Conservation (phyloP, 1,140 invertebrate species). For the Aricia agestis region DNA sequence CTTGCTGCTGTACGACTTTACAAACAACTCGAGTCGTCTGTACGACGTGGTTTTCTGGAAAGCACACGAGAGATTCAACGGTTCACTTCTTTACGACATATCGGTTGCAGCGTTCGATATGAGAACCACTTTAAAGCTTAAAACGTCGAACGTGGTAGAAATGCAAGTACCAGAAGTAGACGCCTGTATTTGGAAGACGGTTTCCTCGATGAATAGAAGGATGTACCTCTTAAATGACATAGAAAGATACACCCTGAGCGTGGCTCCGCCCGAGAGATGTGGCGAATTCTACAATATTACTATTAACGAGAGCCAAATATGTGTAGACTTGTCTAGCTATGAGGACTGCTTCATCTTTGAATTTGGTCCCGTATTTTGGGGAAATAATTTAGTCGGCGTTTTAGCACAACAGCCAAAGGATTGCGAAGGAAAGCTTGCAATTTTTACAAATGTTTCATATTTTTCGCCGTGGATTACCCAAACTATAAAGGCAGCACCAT, state of each 20-base stretch:
- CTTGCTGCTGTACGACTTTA: conserved; percentile 47
- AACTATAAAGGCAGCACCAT: conserved; percentile 43
- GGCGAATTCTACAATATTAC: conserved; percentile 45
- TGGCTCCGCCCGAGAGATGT: conserved; percentile 33
- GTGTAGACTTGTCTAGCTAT: conserved; percentile 46
- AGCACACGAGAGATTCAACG: conserved; percentile 48
- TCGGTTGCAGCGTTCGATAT: conserved; percentile 56
- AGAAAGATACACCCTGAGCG: conserved; percentile 36
- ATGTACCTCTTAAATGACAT: conserved; percentile 59
- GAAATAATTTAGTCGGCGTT: conserved; percentile 51
- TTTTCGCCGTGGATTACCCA: conserved; percentile 57
- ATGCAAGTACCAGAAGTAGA: conserved; percentile 26
- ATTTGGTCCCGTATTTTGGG: conserved; percentile 54
- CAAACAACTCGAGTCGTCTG: conserved; percentile 42
- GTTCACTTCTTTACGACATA: conserved; percentile 47
- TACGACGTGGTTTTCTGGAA: conserved; percentile 56
- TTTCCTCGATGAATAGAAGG: conserved; percentile 55
- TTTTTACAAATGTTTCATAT: conserved; percentile 64
- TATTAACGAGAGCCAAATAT: conserved; percentile 47
- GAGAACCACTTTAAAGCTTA: conserved; percentile 35
- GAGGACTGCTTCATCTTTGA: conserved; percentile 58
- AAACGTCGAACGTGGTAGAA: conserved; percentile 42
- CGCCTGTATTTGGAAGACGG: conserved; percentile 59
- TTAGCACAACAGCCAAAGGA: conserved; percentile 47
- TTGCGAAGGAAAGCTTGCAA: conserved; percentile 51